Evolutionary conservation across 2,113 vertebrate species (phyloP).

Genomic region (Cyprinodon variegatus): DNA sequence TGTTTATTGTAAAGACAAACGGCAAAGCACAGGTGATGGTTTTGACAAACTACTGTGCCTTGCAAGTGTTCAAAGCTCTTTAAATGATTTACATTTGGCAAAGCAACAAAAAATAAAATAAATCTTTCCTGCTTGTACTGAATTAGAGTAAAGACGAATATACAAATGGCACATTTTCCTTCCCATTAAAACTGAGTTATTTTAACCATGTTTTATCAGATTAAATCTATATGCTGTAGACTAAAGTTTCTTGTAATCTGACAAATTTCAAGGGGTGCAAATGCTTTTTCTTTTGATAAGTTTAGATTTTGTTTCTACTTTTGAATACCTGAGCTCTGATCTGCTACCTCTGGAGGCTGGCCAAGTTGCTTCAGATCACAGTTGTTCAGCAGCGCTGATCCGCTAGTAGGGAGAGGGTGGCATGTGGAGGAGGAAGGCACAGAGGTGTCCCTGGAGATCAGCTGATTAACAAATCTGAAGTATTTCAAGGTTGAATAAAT

Average conservation of each 20-base stretch:
- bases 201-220: no score
- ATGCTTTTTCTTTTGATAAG: not conserved
- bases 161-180: not conserved
- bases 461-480: constrained; percentile 85
- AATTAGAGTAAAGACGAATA: not conserved
- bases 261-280: not conserved
- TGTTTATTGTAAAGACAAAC: constrained; percentile 43
- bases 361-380: constrained; percentile 44
- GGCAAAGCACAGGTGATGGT: constrained; percentile 20
- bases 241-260: no score
- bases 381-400: constrained; percentile 46
- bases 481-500: constrained; percentile 58
- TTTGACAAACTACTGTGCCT: not conserved
- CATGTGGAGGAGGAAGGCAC: constrained; percentile 67
- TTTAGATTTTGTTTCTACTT: not conserved
- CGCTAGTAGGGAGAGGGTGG: constrained; percentile 67
- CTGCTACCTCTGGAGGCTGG: constrained; percentile 21
- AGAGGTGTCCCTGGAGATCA: constrained; percentile 72
- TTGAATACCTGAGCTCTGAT: constrained; percentile 54
- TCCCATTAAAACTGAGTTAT: no score
- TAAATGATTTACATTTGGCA: not conserved
- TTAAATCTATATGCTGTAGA: no score
- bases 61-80: not conserved
- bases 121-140: not conserved
- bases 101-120: not conserved